phyloP scores from a whole-genome alignment of 2,113 vertebrate species.

The Eretmochelys imbricata region DNA sequence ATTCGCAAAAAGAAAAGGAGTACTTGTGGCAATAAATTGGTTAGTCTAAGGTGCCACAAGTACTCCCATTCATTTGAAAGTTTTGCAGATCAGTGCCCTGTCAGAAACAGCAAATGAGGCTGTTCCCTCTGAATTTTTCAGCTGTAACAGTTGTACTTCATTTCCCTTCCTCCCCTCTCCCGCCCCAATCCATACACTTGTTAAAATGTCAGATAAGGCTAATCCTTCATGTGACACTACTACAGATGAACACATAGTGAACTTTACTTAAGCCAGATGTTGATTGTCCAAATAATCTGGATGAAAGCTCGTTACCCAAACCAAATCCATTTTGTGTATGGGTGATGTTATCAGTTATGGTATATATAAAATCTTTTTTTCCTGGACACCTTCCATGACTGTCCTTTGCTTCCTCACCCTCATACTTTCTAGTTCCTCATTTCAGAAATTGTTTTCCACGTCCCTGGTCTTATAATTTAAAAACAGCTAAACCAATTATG shows the following conservation, averaged over 20 bases:
- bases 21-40: too few species aligned
- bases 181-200: slow-evolving; percentile 42
- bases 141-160: neutral
- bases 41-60: too few species aligned
- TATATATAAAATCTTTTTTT: slow-evolving; percentile 28
- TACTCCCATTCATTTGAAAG: neutral
- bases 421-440: neutral
- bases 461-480: neutral
- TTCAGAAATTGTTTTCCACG: neutral
- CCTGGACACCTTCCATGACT: slow-evolving; percentile 15
- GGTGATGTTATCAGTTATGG: slow-evolving; percentile 42
- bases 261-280: slow-evolving; percentile 61
- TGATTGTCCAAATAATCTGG: slow-evolving; percentile 73
- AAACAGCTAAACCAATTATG: neutral
- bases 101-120: neutral
- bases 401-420: neutral
- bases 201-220: slow-evolving; percentile 75
- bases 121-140: slow-evolving; percentile 18
- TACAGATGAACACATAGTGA: slow-evolving; percentile 60
- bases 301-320: slow-evolving; percentile 71
- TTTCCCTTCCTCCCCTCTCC: neutral
- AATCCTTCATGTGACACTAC: slow-evolving; percentile 71
- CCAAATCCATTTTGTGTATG: slow-evolving; percentile 70
- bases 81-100: neutral
- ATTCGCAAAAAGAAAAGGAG: too few species aligned